phyloP scores from a whole-genome alignment of 2,797 vertebrate genomes.

The Pterois miles region DNA sequence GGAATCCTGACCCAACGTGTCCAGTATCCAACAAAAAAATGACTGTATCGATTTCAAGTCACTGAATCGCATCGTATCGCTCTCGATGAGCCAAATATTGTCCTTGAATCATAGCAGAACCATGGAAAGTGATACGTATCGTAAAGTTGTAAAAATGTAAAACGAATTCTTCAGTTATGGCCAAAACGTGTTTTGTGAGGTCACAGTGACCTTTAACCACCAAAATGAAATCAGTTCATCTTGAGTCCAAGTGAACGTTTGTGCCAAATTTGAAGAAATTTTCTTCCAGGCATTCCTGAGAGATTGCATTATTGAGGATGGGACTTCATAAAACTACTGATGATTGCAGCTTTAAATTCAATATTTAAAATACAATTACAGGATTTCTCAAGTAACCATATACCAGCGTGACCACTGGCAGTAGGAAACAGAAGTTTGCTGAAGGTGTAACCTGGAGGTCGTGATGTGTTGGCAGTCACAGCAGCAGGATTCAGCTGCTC shows the following conservation, averaged over 20 bases:
- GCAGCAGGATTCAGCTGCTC: constrained; percentile 17
- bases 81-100: no score
- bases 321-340: background rate
- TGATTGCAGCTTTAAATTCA: background rate
- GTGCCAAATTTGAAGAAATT: no score
- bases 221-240: background rate
- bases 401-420: background rate
- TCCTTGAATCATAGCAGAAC: no score
- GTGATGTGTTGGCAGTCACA: background rate
- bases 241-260: no score
- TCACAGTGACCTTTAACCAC: background rate
- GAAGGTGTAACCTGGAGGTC: constrained; percentile 58
- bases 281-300: background rate
- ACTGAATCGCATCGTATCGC: no score
- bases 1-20: no score
- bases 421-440: background rate
- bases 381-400: background rate
- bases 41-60: no score
- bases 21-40: no score
- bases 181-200: background rate
- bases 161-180: no score
- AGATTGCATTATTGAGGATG: background rate
- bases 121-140: no score
- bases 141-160: no score
- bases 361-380: background rate